Percentiles rank a stretch among this genome's conserved stretches.
These are phyloP conservation scores for Nerophis lumbriciformis DNA, from an alignment of 2,113 vertebrate species.

Conservation along the genomic window DNA sequence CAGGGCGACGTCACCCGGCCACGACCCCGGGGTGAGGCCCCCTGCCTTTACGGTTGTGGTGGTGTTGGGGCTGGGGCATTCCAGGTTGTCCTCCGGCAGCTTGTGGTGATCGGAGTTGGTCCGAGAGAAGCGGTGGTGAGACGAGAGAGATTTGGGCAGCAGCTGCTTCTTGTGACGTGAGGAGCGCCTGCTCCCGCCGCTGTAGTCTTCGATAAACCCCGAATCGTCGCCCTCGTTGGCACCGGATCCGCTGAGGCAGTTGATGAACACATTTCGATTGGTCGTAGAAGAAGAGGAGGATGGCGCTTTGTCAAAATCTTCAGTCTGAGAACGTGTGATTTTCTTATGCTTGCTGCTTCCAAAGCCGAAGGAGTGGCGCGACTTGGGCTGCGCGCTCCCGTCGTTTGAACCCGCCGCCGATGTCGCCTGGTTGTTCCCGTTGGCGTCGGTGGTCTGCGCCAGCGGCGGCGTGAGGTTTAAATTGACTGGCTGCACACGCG, in stretches of 20 bases:
- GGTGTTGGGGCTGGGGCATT: constrained; percentile 53
- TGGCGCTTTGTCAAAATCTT: constrained; percentile 84
- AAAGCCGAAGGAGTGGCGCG: constrained; percentile 83
- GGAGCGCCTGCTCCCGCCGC: constrained; percentile 63
- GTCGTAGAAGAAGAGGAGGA: constrained; percentile 53
- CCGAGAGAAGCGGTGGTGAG: constrained; percentile 86
- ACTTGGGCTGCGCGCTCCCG: constrained; percentile 70
- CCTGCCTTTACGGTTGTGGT: constrained; percentile 37
- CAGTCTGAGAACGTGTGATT: constrained; percentile 89
- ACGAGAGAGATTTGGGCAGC: constrained; percentile 90
- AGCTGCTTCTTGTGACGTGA: constrained; percentile 83
- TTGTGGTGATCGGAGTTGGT: constrained; percentile 67
- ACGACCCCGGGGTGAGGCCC: constrained; percentile 68
- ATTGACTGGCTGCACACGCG: constrained; percentile 63
- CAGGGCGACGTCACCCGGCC: constrained; percentile 76
- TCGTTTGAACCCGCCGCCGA: constrained; percentile 62
- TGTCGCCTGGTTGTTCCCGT: constrained; percentile 73
- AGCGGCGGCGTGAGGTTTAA: constrained; percentile 64
- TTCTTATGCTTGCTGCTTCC: constrained; percentile 85
- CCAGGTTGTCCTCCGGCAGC: constrained; percentile 66
- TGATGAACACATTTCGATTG: constrained; percentile 92
- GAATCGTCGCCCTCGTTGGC: constrained; percentile 91
- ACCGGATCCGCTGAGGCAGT: constrained; percentile 89
- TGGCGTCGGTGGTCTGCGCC: constrained; percentile 47
- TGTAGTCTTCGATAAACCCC: constrained; percentile 86